phyloP scores from a whole-genome alignment of 2,797 vertebrate species.

The Aselliscus stoliczkanus region DNA sequence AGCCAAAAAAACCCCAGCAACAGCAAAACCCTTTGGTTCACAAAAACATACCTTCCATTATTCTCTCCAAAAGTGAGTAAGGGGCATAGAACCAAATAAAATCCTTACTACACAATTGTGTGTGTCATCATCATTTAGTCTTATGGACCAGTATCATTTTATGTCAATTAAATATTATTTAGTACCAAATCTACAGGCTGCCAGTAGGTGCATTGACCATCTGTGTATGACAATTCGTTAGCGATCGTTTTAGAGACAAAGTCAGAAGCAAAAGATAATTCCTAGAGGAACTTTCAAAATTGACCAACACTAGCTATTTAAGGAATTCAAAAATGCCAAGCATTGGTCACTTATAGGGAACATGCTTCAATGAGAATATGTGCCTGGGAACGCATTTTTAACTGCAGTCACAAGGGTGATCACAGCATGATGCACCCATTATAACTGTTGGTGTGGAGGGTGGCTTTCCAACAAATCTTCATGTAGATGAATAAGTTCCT shows the following conservation, averaged over 20 bases:
- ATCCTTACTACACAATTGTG: not conserved
- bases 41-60: not conserved
- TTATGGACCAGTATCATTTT: not conserved
- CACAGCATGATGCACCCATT: not conserved
- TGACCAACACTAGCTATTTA: not conserved
- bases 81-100: not conserved
- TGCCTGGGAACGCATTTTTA: not conserved
- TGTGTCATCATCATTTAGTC: not conserved
- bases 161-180: not conserved
- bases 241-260: not conserved
- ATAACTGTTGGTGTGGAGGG: not conserved
- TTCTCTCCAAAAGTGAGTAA: not conserved
- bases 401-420: not conserved
- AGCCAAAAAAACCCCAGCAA: no score
- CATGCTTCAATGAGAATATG: not conserved
- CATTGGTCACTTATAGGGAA: not conserved
- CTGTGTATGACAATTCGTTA: not conserved
- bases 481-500: not conserved
- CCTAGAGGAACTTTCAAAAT: not conserved
- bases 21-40: not conserved
- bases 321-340: not conserved
- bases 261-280: conserved; percentile 18
- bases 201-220: not conserved
- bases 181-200: not conserved
- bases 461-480: not conserved